Conservation (phyloP, 2,113 vertebrate species). For the Nansenia antarctica region DNA sequence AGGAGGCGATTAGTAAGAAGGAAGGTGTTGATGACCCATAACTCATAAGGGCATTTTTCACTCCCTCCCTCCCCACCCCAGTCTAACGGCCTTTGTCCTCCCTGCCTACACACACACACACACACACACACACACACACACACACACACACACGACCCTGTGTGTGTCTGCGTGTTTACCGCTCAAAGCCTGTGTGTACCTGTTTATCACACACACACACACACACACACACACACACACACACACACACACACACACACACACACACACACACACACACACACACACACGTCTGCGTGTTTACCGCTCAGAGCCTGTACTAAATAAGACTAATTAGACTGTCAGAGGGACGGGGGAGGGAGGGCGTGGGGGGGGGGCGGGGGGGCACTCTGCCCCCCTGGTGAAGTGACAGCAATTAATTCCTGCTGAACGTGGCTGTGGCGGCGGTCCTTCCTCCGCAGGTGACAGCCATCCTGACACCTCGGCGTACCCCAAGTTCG, state of each 20-base stretch:
- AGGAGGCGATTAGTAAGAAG: constrained; percentile 57
- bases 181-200: no score
- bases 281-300: constrained; percentile 20
- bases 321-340: constrained; percentile 70
- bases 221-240: constrained; percentile 24
- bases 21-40: constrained; percentile 58
- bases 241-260: constrained; percentile 16
- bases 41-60: constrained; percentile 46
- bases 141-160: constrained; percentile 11
- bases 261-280: constrained; percentile 15
- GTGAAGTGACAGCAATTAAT: constrained; percentile 73
- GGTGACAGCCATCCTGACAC: constrained; percentile 61
- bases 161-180: no score
- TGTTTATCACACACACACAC: constrained; percentile 1
- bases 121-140: background rate
- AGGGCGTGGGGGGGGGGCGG: no score
- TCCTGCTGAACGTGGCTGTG: constrained; percentile 46
- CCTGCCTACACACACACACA: constrained; percentile 3
- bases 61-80: background rate
- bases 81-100: constrained; percentile 24
- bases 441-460: constrained; percentile 25
- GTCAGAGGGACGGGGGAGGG: constrained; percentile 45
- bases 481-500: constrained; percentile 38
- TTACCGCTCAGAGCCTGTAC: constrained; percentile 46
- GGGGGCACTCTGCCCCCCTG: constrained; percentile 8